Evolutionary conservation across 2,797 vertebrate genomes (phyloP).

Genomic region (Clarias laeviceps): DNA sequence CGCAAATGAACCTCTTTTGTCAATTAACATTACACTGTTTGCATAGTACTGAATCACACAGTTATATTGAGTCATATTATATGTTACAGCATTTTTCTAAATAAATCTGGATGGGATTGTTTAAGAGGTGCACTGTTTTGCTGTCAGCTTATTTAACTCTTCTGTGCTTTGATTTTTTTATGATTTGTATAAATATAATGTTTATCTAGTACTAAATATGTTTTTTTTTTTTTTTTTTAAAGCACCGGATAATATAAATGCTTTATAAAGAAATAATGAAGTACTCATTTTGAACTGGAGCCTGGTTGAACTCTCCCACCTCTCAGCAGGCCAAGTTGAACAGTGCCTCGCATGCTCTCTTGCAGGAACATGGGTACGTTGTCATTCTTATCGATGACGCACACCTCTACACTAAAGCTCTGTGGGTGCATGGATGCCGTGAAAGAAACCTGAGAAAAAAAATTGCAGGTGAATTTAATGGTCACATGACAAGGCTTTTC

Average conservation of each 20-base stretch:
- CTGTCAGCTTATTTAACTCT: neutral
- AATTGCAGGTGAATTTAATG: conserved; percentile 31
- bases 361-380: conserved; percentile 76
- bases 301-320: conserved; percentile 63
- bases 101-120: neutral
- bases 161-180: neutral
- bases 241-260: neutral
- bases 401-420: conserved; percentile 74
- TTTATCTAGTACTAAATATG: neutral
- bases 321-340: conserved; percentile 78
- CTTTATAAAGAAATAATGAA: neutral
- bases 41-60: neutral
- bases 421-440: conserved; percentile 70
- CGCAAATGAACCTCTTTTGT: neutral
- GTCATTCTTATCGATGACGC: conserved; percentile 80
- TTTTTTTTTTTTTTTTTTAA: neutral
- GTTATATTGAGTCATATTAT: neutral
- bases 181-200: neutral
- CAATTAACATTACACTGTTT: neutral
- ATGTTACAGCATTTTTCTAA: neutral
- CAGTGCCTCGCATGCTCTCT: conserved; percentile 73
- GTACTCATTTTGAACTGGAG: neutral
- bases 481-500: conserved; percentile 33
- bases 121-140: neutral
- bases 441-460: conserved; percentile 69